Evolutionary conservation across 2,888 invertebrate species (phyloP), one percentile per base, ranked within the genome.

Genomic region (Drosophila rellima): DNA sequence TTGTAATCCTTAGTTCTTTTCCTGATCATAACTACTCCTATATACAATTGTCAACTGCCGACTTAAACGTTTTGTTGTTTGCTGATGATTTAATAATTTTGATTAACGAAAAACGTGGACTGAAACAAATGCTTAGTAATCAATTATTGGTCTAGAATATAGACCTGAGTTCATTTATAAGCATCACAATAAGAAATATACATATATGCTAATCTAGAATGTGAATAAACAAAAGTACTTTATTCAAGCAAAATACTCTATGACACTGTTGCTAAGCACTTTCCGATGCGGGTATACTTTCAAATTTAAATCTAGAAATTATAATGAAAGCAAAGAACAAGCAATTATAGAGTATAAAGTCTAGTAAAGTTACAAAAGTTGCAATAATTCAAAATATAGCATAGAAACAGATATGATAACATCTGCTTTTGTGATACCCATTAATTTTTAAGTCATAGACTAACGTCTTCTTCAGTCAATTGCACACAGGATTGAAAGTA

Each of bases 151-250:
- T 42, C 64, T 69, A 63, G 29, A 62, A 59, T 56, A 37, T 52
- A 47, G 50, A 56, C 55, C 65, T 47, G 56, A 68, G 68, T 77
- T 80, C 68, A 83, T 59, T 55, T 74, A 63, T 55, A 63, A 59
- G 8, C 35, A 33, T 45, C 15, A 23, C 29, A 8, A 31, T 31
- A n/a, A n/a, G 11, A 40, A 18, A 40, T 8, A 23, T 7, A 26
- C 15, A 44, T 10, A 44, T 47, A 10, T 17, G 45, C 45, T 47
- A 15, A 47, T 47, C 31, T 31, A 47, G 18, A 47, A 47, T 15
- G 5, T 29, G 45, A 15, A 10, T 10, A 31, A 50, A 31, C 15
- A 15, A 50, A n/a, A 35, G 18, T 50, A 50, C 11, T 20, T 10
- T n/a, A n/a, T 17, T 13, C 17, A 29, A 6, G 1, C 6, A 31